Evolutionary conservation across 53 echinoderm and acorn worm genomes (phyloP).

Genomic region (Paracentrotus lividus): DNA sequence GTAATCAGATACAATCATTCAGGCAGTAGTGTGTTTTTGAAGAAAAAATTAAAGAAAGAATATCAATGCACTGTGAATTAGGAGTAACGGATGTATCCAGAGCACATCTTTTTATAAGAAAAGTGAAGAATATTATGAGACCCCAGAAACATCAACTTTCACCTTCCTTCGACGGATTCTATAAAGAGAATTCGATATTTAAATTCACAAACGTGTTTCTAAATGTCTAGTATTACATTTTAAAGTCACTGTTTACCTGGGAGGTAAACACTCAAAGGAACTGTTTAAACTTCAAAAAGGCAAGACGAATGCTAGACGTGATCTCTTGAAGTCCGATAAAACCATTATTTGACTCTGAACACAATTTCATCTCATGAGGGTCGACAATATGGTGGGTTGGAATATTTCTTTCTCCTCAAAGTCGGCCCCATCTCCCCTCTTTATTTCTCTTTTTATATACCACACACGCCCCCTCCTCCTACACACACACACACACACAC

Average conservation of each 20-base stretch:
- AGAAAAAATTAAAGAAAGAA: too few species aligned
- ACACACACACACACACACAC: constrained; percentile 3
- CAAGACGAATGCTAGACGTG: background rate
- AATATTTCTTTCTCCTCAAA: background rate
- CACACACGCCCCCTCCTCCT: too few species aligned
- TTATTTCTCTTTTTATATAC: background rate
- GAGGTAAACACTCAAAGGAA: background rate
- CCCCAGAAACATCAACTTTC: too few species aligned
- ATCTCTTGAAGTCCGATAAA: background rate
- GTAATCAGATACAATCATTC: too few species aligned
- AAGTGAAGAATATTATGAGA: too few species aligned
- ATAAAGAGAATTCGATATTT: background rate
- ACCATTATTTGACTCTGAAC: background rate
- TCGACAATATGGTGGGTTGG: background rate
- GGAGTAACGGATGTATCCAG: too few species aligned
- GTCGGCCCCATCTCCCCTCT: background rate
- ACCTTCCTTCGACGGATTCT: too few species aligned
- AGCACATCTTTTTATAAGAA: too few species aligned
- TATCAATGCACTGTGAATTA: too few species aligned
- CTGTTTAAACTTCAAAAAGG: background rate
- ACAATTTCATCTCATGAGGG: background rate
- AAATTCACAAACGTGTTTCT: background rate
- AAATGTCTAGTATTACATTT: background rate
- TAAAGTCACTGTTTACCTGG: background rate
- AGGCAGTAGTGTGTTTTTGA: too few species aligned